Base-by-base conservation (phyloP, 2,797 vertebrate genomes). In the Hozukius guyotensis region DNA sequence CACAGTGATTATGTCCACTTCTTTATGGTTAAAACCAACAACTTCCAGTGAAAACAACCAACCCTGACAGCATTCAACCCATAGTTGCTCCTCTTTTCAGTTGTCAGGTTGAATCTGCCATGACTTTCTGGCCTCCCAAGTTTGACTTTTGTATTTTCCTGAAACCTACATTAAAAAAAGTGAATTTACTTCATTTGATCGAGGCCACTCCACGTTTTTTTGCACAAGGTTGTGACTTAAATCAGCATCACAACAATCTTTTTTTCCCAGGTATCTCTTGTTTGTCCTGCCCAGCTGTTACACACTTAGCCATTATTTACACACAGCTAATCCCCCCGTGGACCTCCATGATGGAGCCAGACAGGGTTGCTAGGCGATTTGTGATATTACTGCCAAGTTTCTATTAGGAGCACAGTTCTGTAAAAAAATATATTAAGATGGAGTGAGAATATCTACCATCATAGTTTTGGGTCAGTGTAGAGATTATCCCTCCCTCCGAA, bases 351-450 rank as follows among this genome's bases (percentile, higher is more conserved):
- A 83, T 56, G 69, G 74, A 83, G 71, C n/a, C 59, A 77, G 78
- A 76, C 24, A 16, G 27, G 62, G 77, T 86, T 90, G 72, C 81
- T 74, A 77, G 78, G 87, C 74, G 57, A 88, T 86, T 80, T 88
- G 75, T 64, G 55, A 78, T 77, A 73, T 4, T 14, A 74, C 74
- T 84, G 77, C 52, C 67, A 85, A 80, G 80, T 87, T 86, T 83
- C 75, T 80, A 72, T 86, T 80, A 73, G 57, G 57, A 38, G 34
- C 27, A 82, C 68, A 71, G 24, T 69, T 70, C 32, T 66, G 5
- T 82, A 34, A 75, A 73, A 73, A 77, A 74, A 78, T 76, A 75
- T 72, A 75, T 82, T 18, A 77, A 59, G 36, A 84, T 46, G 55
- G 25, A 70, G 57, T 56, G 69, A 62, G 68, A 67, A 66, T 78